Percentiles rank a stretch among this genome's conserved stretches.
Conservation (phyloP, 37 sponge, comb jelly and placozoan species). For the Geodia barretti region DNA sequence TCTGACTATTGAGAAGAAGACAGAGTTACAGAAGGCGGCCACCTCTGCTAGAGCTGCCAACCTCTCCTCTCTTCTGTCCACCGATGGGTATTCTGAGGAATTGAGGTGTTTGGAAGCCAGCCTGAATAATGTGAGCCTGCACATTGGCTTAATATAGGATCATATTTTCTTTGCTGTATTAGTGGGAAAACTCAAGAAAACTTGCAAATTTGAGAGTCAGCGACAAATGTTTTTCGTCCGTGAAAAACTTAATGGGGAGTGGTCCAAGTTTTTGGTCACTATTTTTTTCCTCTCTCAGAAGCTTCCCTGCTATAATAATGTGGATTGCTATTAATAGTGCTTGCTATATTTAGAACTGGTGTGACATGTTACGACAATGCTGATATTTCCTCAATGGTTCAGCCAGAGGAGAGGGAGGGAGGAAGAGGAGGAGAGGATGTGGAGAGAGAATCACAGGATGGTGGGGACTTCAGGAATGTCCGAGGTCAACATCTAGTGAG, state of each 20-base stretch:
- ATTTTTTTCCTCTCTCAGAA: too few relatives aligned
- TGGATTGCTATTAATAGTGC: too few relatives aligned
- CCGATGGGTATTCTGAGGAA: background rate
- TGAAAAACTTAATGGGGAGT: too few relatives aligned
- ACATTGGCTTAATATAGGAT: too few relatives aligned
- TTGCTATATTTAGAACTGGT: too few relatives aligned
- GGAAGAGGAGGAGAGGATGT: too few relatives aligned
- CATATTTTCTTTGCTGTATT: too few relatives aligned
- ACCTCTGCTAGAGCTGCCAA: background rate
- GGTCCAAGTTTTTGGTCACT: too few relatives aligned
- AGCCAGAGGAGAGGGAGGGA: background rate
- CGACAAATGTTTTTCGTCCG: too few relatives aligned
- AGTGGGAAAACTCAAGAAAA: too few relatives aligned
- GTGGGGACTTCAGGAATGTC: background rate
- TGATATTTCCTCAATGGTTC: background rate
- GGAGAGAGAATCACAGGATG: background rate
- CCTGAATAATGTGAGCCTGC: background rate
- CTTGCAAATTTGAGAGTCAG: too few relatives aligned
- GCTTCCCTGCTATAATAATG: too few relatives aligned
- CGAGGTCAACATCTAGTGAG: background rate
- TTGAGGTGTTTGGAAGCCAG: background rate
- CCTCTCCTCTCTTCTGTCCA: background rate
- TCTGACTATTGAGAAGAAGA: conserved; percentile 27
- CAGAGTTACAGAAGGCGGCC: background rate
- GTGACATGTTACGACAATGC: background rate